Base-by-base conservation (phyloP, 1,140 invertebrate genomes). In the Planococcus citri region DNA sequence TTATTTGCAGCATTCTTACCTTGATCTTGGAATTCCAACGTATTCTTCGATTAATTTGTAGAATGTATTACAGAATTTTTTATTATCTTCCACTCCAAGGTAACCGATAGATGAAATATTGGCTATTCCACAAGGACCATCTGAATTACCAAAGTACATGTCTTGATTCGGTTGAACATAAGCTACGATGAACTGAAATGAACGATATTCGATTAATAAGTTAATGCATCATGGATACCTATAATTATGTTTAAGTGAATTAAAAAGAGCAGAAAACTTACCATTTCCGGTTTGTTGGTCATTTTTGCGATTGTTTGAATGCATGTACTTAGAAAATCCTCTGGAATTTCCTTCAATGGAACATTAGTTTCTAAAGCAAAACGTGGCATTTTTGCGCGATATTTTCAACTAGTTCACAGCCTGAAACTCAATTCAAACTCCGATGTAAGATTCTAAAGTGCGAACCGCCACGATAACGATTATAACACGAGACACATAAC, bases 361-460 rank as follows among this genome's bases (percentile, higher is more conserved):
- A 64, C 60, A 64, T 64, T 64, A 3, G 60, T 64, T 25, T 64
- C 60, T 20, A 64, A 64, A 24, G 2, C 10, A 17, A 64, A 22
- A 25, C 60, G 60, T 6, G 60, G 60, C 60, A 64, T 64, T 58
- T n/a, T 58, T n/a, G n/a, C n/a, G n/a, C n/a, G n/a, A n/a, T n/a
- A n/a, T n/a, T n/a, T n/a, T n/a, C n/a, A n/a, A n/a, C n/a, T n/a
- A n/a, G n/a, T n/a, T n/a, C n/a, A n/a, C n/a, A n/a, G n/a, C n/a
- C n/a, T n/a, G n/a, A n/a, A n/a, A n/a, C n/a, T n/a, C n/a, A n/a
- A n/a, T n/a, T n/a, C n/a, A n/a, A n/a, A n/a, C n/a, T n/a, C n/a
- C n/a, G n/a, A n/a, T n/a, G n/a, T n/a, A n/a, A n/a, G n/a, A n/a
- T n/a, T n/a, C n/a, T n/a, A n/a, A n/a, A n/a, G n/a, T n/a, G n/a